Evolutionary conservation across 2,797 vertebrate species (phyloP), one percentile per base, ranked within the genome.

Genomic region (Tadarida brasiliensis): DNA sequence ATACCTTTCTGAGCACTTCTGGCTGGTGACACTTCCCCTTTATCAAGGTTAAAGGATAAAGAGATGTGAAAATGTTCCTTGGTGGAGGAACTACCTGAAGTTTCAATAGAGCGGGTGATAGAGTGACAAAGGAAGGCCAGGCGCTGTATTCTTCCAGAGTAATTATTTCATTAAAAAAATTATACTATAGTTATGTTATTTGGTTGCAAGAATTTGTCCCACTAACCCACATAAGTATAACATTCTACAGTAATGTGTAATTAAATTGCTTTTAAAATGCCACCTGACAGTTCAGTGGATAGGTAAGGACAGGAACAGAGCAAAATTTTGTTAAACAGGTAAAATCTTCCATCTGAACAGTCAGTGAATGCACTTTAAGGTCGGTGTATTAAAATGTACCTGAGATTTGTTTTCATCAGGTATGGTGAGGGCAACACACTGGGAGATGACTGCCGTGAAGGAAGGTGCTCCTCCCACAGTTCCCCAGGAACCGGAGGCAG

Each of bases 201-300:
- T 86, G 77, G 49, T 74, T 96, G 76, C 30, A 94, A 96, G 95
- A 73, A 54, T 73, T 82, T 94, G 90, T 54, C 47, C 61, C 61
- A 73, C 33, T 73, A 80, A 92, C 56, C 86, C 44, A 81, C 81
- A 47, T 85, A 92, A 93, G 92, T 82, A 33, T 68, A 93, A 47
- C 22, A 35, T 73, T 94, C 11, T 84, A 70, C 19, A 49, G 73
- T 57, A 85, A 78, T 85, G 56, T 51, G 19, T 81, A 85, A 94
- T 96, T 93, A 93, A 84, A 78, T 96, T 88, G 35, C 70, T 82
- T 92, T 94, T 85, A 70, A 96, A 94, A 95, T 88, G 85, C 63
- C 35, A 85, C 49, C 71, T 88, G 71, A 94, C 28, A 82, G 39
- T 59, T 96, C 7, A 28, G 5, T 22, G 10, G 16, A 47, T 85